Percentiles rank a stretch among this genome's conserved stretches.
These are phyloP conservation scores for Bradypus variegatus DNA, from an alignment of 2,797 vertebrate genomes.

Conservation along the genomic window DNA sequence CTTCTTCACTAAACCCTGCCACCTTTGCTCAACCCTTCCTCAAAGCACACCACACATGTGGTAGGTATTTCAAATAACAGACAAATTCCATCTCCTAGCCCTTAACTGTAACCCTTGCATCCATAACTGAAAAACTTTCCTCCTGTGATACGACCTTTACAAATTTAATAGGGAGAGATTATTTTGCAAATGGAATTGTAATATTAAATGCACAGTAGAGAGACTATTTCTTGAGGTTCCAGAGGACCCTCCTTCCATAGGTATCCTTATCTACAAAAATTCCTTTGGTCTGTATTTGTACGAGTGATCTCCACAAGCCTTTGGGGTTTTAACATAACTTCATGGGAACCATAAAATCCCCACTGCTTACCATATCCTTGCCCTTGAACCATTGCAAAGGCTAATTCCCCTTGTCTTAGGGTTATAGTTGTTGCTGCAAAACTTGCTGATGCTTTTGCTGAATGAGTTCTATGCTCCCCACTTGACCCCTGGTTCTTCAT, in stretches of 20 bases:
- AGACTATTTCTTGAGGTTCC: too few species aligned
- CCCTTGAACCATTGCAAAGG: neutral
- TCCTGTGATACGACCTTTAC: neutral
- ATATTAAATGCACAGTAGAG: too few species aligned
- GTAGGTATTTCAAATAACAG: neutral
- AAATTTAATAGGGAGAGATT: neutral
- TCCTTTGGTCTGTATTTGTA: neutral
- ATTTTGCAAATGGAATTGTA: too few species aligned
- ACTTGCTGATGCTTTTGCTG: too few species aligned
- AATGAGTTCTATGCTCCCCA: too few species aligned
- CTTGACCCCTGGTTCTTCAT: neutral
- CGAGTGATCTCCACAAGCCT: neutral
- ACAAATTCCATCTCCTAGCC: neutral
- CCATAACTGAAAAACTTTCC: neutral
- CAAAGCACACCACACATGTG: neutral
- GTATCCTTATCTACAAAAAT: neutral
- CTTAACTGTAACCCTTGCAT: neutral
- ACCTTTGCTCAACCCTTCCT: neutral
- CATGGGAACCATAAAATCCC: neutral
- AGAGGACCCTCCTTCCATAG: neutral
- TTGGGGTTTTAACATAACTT: neutral
- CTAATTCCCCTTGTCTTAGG: neutral
- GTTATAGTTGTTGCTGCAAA: neutral
- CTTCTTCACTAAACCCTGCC: neutral
- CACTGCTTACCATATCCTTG: neutral